phyloP scores from a whole-genome alignment of 2,888 invertebrate species.

The Cantharis nigra region DNA sequence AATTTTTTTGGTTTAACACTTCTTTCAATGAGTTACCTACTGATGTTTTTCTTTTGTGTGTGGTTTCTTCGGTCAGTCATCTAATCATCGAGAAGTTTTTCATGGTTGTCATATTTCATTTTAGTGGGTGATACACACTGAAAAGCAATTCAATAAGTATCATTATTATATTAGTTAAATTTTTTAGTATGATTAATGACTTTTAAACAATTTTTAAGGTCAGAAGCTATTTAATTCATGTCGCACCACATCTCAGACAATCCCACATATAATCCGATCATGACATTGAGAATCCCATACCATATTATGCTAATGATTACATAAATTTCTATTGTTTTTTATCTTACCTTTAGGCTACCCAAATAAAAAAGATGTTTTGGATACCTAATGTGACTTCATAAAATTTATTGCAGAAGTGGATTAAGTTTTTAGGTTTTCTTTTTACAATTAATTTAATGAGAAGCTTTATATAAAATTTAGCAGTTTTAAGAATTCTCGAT shows the following conservation, averaged over 20 bases:
- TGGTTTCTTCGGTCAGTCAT: background rate
- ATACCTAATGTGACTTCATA: background rate
- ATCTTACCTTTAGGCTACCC: background rate
- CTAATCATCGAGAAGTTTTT: background rate
- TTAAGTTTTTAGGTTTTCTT: background rate
- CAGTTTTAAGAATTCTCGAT: background rate
- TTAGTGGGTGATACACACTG: background rate
- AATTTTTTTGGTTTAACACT: background rate
- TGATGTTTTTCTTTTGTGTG: conserved; percentile 1
- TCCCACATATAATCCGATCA: background rate
- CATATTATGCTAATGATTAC: background rate
- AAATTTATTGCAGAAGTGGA: background rate
- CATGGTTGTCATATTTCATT: background rate
- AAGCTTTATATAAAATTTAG: background rate
- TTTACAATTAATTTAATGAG: background rate
- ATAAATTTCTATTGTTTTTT: background rate
- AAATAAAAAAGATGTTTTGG: background rate
- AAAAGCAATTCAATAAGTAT: conserved; percentile 1
- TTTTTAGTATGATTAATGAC: conserved; percentile 4
- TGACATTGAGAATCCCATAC: background rate
- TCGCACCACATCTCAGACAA: background rate
- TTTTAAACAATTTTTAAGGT: conserved; percentile 5
- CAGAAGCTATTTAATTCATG: conserved; percentile 4
- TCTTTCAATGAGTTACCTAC: conserved; percentile 1
- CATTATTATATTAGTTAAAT: conserved; percentile 1